Evolutionary conservation across 2,113 vertebrate species (phyloP).

Genomic region (Microtus oregoni): DNA sequence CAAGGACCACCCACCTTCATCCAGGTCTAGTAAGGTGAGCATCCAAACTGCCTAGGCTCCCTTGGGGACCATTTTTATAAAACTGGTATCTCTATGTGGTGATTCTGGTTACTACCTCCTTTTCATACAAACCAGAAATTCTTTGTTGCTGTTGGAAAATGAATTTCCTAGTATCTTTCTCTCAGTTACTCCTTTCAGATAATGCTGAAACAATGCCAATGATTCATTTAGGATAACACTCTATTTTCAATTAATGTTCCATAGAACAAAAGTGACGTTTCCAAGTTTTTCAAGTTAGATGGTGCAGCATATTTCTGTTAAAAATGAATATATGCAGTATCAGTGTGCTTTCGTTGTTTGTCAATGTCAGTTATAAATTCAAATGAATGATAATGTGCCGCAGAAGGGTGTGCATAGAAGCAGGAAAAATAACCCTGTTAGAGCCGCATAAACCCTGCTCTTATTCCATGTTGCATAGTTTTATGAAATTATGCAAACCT

Average conservation of each 20-base stretch:
- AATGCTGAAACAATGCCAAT: slow-evolving; percentile 60
- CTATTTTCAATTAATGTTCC: slow-evolving; percentile 76
- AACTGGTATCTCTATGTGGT: not conserved
- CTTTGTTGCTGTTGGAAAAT: slow-evolving; percentile 15
- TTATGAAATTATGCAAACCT: slow-evolving; percentile 30
- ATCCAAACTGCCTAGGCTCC: not conserved
- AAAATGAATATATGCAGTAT: slow-evolving; percentile 7
- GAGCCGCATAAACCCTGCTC: slow-evolving; percentile 49
- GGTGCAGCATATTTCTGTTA: slow-evolving; percentile 69
- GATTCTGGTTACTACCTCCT: not conserved
- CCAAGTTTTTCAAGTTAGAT: slow-evolving; percentile 74
- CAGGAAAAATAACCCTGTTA: slow-evolving; percentile 56
- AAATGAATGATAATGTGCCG: slow-evolving; percentile 77
- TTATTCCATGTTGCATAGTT: not conserved
- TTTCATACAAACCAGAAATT: slow-evolving; percentile 51
- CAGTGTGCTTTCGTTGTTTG: slow-evolving; percentile 62
- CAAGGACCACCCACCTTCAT: no score
- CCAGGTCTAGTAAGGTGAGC: no score
- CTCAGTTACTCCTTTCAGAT: slow-evolving; percentile 31
- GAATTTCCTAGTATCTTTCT: not conserved
- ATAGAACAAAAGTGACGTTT: slow-evolving; percentile 57
- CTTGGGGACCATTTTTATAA: slow-evolving; percentile 54
- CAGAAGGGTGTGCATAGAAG: slow-evolving; percentile 52
- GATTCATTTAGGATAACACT: slow-evolving; percentile 71
- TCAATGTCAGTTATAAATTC: slow-evolving; percentile 80